Base-by-base conservation (phyloP, 2,113 vertebrate genomes). In the Crotalus helleri region DNA sequence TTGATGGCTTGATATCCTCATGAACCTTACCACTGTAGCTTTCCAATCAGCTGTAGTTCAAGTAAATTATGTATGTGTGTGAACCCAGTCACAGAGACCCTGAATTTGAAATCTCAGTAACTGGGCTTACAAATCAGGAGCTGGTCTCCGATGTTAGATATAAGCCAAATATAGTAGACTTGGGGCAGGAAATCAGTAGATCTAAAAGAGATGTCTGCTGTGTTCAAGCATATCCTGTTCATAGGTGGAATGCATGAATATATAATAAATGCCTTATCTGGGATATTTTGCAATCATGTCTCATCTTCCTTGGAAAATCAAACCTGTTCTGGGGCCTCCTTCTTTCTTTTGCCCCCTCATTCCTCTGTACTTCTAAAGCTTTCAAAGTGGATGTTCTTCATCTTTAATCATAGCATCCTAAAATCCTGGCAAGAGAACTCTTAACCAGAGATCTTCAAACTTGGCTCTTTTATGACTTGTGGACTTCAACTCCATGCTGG, bases 271-370 rank as follows among this genome's bases (percentile, higher is more conserved):
- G 54, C 21, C 55, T 89, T 89, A 10, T 39, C 54, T 58, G 54
- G 55, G 54, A 89, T 58, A 39, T 57, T 57, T 58, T 58, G 54
- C 33, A 88, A 24, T 87, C 29, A 15, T 88, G 17, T 49, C 54
- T 69, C 44, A 49, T 51, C 46, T 19, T 58, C 54, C 4, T 59
- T 44, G 29, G 51, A 54, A 1, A 6, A 92, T 21, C 44, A 90
- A 0, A 94, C 55, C 53, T 92, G 88, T 92, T 21, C 23, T 81
- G 94, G 23, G 15, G 55, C n/a, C 8, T 91, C 57, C 57, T 81
- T 7, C 10, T n/a, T 17, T 85, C 19, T 11, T 39, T 57, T 57
- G 85, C 23, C 0, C 0, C 93, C 39, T 81, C 44, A 29, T 11
- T 8, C 64, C 59, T 91, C 92, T 57, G 51, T 51, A 51, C 54